phyloP scores from a whole-genome alignment of 2,888 invertebrate species.

The Noctua pronuba region DNA sequence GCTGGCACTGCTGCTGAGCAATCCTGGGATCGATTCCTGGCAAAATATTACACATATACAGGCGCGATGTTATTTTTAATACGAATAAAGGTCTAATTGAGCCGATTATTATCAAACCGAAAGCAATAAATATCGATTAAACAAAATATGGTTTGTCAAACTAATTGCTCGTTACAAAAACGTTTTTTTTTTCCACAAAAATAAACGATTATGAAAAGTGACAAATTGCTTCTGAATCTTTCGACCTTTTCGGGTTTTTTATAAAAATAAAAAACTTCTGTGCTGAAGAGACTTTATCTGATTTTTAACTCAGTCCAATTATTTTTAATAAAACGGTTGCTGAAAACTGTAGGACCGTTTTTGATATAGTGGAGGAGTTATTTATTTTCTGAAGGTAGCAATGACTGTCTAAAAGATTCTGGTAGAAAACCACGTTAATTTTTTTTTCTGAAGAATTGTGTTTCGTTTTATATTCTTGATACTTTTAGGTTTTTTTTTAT shows the following conservation, averaged over 20 bases:
- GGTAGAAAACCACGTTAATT: background rate
- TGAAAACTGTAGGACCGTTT: slow-evolving; percentile 9
- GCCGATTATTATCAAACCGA: slow-evolving; percentile 5
- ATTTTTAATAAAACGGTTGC: slow-evolving; percentile 19
- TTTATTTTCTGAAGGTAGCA: background rate
- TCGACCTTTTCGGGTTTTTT: slow-evolving; percentile 32
- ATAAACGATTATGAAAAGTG: slow-evolving; percentile 35
- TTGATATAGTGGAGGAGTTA: background rate
- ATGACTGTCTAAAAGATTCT: background rate
- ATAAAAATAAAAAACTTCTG: slow-evolving; percentile 21
- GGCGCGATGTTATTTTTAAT: background rate
- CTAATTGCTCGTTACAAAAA: slow-evolving; percentile 37
- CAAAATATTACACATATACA: background rate
- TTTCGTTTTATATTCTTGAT: background rate
- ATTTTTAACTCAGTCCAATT: slow-evolving; percentile 25
- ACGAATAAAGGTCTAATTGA: slow-evolving; percentile 2
- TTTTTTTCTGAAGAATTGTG: too few relatives aligned
- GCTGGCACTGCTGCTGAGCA: background rate
- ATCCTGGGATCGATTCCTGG: background rate
- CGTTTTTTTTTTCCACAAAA: background rate
- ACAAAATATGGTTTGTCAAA: slow-evolving; percentile 14
- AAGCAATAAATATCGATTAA: slow-evolving; percentile 16
- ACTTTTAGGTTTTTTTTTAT: background rate
- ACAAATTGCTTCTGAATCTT: slow-evolving; percentile 44
- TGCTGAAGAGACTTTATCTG: slow-evolving; percentile 15